Evolutionary conservation across 2,888 invertebrate genomes (phyloP).

Genomic region (Caenorhabditis sinica): DNA sequence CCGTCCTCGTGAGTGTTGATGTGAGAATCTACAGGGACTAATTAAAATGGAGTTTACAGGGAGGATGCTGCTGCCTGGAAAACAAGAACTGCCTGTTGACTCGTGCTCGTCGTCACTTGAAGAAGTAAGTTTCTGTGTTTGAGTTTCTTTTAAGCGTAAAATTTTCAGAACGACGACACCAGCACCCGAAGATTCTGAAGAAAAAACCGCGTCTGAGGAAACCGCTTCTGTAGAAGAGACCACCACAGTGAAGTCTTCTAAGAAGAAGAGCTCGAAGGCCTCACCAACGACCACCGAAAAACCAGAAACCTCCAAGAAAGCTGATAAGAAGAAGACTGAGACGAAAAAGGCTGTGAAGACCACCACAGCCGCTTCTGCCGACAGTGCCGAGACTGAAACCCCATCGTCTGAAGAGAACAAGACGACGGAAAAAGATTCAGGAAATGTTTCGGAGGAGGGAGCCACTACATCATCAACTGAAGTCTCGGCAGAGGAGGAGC

Average conservation of each 20-base stretch:
- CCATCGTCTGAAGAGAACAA: slow-evolving; percentile 62
- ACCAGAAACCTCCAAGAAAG: slow-evolving; percentile 49
- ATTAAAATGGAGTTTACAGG: slow-evolving; percentile 18
- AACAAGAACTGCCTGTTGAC: slow-evolving; percentile 59
- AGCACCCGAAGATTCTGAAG: slow-evolving; percentile 49
- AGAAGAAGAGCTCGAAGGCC: slow-evolving; percentile 46
- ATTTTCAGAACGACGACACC: slow-evolving; percentile 35
- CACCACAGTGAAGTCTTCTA: slow-evolving; percentile 44
- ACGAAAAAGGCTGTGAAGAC: slow-evolving; percentile 59
- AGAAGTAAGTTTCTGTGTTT: slow-evolving; percentile 19
- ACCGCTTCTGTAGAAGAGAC: slow-evolving; percentile 37
- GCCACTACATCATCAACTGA: slow-evolving; percentile 55
- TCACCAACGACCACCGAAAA: slow-evolving; percentile 52
- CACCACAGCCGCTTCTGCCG: slow-evolving; percentile 54
- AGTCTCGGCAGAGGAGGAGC: slow-evolving; percentile 56
- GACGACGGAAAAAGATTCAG: slow-evolving; percentile 63
- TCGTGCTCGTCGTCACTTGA: slow-evolving; percentile 56
- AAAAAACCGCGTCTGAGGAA: slow-evolving; percentile 32
- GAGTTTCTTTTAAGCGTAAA: background rate
- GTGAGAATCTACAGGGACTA: background rate
- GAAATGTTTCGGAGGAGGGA: slow-evolving; percentile 57
- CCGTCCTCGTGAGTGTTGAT: slow-evolving; percentile 30
- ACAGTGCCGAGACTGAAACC: slow-evolving; percentile 58
- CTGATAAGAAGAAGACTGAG: slow-evolving; percentile 59
- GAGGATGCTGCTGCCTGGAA: slow-evolving; percentile 52